Base-by-base conservation (phyloP, 2,888 invertebrate genomes). In the Amiota minor region DNA sequence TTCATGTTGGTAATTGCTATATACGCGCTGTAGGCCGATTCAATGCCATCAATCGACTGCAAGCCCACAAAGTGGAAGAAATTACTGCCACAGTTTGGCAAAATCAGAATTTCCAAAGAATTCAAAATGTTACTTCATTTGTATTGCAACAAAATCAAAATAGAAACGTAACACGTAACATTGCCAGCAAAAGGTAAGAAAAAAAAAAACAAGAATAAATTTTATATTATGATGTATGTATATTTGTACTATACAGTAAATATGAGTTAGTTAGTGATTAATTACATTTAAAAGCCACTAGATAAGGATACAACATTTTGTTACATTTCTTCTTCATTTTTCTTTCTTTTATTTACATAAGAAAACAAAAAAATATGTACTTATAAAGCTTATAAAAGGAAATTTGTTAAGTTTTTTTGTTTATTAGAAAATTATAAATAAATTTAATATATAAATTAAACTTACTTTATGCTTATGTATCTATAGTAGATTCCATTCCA, bases 111-210 rank as follows among this genome's bases (percentile, higher is more conserved):
- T 84, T 88, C 23, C 79, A 76, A n/a, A 83, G 88, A 61, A 77
- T 89, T 20, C 86, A 89, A 75, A 88, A 87, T 72, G 80, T 88
- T 1, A 84, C 83, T n/a, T 79, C 82, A 9, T 88, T 88, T 76
- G 79, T 84, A 46, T 76, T 88, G 70, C 76, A 81, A 59, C 88
- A 89, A 81, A 79, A 77, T 23, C 4, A 35, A 35, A 35, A 35
- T 4, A 2, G 4, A n/a, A 10, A 53, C 12, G n/a, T n/a, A n/a
- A n/a, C n/a, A n/a, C n/a, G n/a, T n/a, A 53, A 53, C 1, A 2
- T 53, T 53, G 12, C 4, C 53, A 53, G 53, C 4, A 53, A 53
- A 53, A 53, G 53, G 14, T n/a, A 53, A 53, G 12, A 2, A 12
- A 53, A 62, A 23, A 62, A 45, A 62, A 62, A 16, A 4, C 18